Percentiles rank a stretch among this genome's conserved stretches.
phyloP scores from a whole-genome alignment of 2,113 vertebrate genomes.

The Cavia porcellus region DNA sequence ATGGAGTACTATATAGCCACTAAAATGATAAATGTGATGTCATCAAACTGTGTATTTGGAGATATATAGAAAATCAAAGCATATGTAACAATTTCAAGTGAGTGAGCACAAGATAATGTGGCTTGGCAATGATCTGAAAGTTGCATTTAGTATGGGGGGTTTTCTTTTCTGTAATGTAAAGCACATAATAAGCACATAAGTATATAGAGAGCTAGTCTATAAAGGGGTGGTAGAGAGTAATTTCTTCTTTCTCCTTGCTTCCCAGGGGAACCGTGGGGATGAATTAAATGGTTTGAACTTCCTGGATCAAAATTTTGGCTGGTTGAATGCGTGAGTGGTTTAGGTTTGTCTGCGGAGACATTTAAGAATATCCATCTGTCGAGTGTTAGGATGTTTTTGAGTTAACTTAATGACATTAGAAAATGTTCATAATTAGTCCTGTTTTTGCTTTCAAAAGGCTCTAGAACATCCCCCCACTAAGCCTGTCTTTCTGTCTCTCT shows the following conservation, averaged over 20 bases:
- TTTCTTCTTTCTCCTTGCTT: slow-evolving; percentile 54
- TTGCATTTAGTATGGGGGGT: not conserved
- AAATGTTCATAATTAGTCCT: slow-evolving; percentile 32
- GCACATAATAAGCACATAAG: slow-evolving; percentile 8
- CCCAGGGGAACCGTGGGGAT: slow-evolving; percentile 22
- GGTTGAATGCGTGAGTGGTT: slow-evolving; percentile 27
- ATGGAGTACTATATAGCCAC: not conserved
- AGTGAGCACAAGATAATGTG: not conserved
- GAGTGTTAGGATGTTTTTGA: slow-evolving; percentile 34
- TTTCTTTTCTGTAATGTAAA: slow-evolving; percentile 18
- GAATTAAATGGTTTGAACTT: slow-evolving; percentile 72
- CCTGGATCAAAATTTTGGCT: slow-evolving; percentile 66
- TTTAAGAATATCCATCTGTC: slow-evolving; percentile 66
- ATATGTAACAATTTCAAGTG: not conserved
- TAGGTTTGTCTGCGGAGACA: slow-evolving; percentile 45
- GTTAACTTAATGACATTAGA: slow-evolving; percentile 45
- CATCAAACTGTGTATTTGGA: not conserved
- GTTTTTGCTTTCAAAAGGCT: not conserved
- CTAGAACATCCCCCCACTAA: not conserved
- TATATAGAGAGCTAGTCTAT: not conserved
- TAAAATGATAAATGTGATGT: not conserved
- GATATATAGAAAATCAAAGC: not conserved
- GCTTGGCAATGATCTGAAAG: not conserved
- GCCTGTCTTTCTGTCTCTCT: not conserved
- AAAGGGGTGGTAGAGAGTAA: not conserved